Evolutionary conservation across 2,797 vertebrate genomes (phyloP), one percentile per base, ranked within the genome.

Genomic region (Mustela erminea): DNA sequence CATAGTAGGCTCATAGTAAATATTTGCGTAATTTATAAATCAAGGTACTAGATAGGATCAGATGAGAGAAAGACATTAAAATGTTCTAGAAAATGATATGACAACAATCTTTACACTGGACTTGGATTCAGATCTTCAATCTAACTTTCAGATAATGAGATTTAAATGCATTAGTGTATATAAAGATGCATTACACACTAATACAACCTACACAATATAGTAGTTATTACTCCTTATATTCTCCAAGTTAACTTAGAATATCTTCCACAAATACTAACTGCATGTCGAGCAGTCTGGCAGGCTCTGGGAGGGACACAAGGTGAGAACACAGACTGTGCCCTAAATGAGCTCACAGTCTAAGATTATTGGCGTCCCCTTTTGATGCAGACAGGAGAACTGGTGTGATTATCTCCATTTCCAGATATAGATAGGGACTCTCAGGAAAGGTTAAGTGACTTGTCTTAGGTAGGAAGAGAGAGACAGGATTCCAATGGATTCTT

Each of bases 291-390:
- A 25, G 54, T 7, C 4, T 18, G 32, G 32, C 3, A 35, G 52
- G 20, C 25, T 46, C 80, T 27, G 23, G 35, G 21, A 43, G 6
- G 8, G 23, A 25, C 29, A 46, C 43, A 66, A 1, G 18, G 77
- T 0, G 2, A 58, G 43, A 27, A 62, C 58, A 49, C 18, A 80
- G 70, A 17, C 6, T 0, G 9, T 35, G 70, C 25, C 70, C 12
- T 66, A 23, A 46, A 2, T 2, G 7, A 83, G 46, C 21, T 84
- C 68, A 74, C 5, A 17, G 58, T 12, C n/a, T 35, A 5, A 23
- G 17, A 29, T 23, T 20, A 14, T 18, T 4, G 4, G 43, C 0
- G 2, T 29, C 9, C 32, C 66, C 56, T 35, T 20, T 4, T 38
- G 8, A 11, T 60, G 35, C 38, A n/a, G 5, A n/a, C 20, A 35